Base-by-base conservation (phyloP, 2,113 vertebrate species). In the Myocastor coypus region DNA sequence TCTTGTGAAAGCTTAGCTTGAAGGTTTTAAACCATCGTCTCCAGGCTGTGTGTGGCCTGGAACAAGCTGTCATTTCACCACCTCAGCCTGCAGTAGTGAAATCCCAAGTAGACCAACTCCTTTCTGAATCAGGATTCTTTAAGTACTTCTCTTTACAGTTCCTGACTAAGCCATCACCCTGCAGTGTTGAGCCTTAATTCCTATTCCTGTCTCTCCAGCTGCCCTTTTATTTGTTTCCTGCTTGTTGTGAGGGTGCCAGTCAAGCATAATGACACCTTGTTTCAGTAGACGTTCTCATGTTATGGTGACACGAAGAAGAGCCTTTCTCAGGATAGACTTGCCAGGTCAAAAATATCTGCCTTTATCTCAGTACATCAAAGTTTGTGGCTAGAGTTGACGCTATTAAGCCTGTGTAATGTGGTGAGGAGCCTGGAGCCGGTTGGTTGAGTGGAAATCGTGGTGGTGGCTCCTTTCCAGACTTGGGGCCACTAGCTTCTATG, bases 251-350 rank as follows among this genome's bases (percentile, higher is more conserved):
- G 64, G 64, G 24, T 83, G 20, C 42, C 57, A 75, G 5, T 22
- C 11, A 82, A 85, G 32, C 17, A 19, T 75, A 89, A 57, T 32
- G 83, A 14, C 22, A 26, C 91, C 95, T 94, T 86, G 11, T 92
- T 90, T 59, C 80, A 64, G 68, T 80, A 91, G 78, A 46, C 85
- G n/a, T 17, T 91, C n/a, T 94, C 55, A 50, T 4, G 46, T 93
- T 42, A 63, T 66, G 66, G n/a, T 94, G 37, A 84, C 24, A 77
- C 77, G 40, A 80, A 73, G 40, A 80, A n/a, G 26, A 8, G 32
- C 69, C 20, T 80, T 94, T 95, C 46, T 75, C 59, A 80, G 69
- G n/a, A 68, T 64, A 84, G 37, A 89, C 20, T 75, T 95, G 63
- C 7, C 46, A n/a, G 84, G 75, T 87, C 34, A 85, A 40, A 66